Base-by-base conservation (phyloP, 2,888 invertebrate genomes). In the Ernsta delagoae region DNA sequence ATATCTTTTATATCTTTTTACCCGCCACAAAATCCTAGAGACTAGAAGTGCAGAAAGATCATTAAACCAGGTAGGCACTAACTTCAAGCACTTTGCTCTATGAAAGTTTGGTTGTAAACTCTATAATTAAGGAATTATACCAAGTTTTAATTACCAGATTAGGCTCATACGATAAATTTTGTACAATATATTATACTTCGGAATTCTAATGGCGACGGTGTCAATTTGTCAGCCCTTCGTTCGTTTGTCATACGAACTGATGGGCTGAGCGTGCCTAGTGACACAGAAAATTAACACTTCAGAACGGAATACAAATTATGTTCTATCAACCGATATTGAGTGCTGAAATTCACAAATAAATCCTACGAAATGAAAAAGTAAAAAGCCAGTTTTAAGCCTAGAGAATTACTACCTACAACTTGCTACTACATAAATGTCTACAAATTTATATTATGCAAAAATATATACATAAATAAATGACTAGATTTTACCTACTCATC, bases 271-370 rank as follows among this genome's bases (percentile, higher is more conserved):
- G 53, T 43, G 66, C 59, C 45, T 60, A 53, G 41, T 60, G 59
- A 66, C 56, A 66, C n/a, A 24, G 59, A 66, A 66, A 66, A 66
- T 60, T 66, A 53, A 66, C 50, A 59, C 53, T 66, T 50, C 59
- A 59, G 36, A 16, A 34, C 3, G 48, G 50, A 66, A 60, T 63
- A 63, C 9, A 60, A 66, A 60, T 56, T 59, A 8, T 59, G 48
- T n/a, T 31, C 48, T 31, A 34, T 54, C 54, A 54, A 34, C 31
- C 11, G 54, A 31, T 54, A 54, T 31, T 54, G 11, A 4, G 0
- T 31, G 24, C 8, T 31, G 31, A 31, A 54, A 54, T 11, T 54
- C 31, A 31, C 53, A 54, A 31, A 31, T 54, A 5, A 31, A 54
- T 34, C 50, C 50, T 50, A 50, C 16, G 16, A 50, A 50, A 16